Evolutionary conservation across 2,113 vertebrate species (phyloP).

Genomic region (Mirza zaza): DNA sequence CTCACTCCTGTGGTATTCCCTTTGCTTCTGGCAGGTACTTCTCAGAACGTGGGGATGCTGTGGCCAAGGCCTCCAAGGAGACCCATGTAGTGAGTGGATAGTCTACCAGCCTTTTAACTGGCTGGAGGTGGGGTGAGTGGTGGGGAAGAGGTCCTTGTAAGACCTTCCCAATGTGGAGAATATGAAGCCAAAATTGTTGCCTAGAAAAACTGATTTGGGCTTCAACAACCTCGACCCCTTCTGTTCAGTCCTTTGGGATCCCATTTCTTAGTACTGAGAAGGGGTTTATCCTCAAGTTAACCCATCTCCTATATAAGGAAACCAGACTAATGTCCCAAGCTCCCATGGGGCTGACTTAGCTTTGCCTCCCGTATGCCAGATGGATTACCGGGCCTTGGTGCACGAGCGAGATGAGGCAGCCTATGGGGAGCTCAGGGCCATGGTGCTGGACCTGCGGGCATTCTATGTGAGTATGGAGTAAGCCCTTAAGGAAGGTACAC

Average conservation of each 20-base stretch:
- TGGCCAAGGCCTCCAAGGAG: constrained; percentile 94
- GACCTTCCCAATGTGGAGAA: neutral
- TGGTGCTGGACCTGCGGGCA: constrained; percentile 89
- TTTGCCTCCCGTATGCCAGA: constrained; percentile 82
- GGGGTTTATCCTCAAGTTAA: constrained; percentile 37
- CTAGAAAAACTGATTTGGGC: neutral
- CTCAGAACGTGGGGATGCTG: constrained; percentile 91
- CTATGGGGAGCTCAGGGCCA: constrained; percentile 87
- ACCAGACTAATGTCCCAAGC: neutral
- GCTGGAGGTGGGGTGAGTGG: neutral
- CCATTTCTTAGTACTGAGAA: constrained; percentile 31
- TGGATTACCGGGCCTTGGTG: constrained; percentile 93
- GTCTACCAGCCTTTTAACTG: neutral
- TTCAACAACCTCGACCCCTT: neutral
- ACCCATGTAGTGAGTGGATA: constrained; percentile 90
- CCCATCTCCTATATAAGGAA: constrained; percentile 44
- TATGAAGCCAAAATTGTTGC: constrained; percentile 9
- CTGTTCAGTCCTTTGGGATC: constrained; percentile 5
- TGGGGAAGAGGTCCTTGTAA: neutral
- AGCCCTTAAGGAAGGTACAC: neutral
- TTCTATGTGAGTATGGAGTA: constrained; percentile 88
- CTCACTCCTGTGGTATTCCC: neutral
- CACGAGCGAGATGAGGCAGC: constrained; percentile 88
- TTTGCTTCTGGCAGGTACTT: constrained; percentile 84
- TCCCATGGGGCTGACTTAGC: neutral